Evolutionary conservation across 2,113 vertebrate genomes (phyloP), one percentile per base, ranked within the genome.

Genomic region (Aegithalos caudatus): DNA sequence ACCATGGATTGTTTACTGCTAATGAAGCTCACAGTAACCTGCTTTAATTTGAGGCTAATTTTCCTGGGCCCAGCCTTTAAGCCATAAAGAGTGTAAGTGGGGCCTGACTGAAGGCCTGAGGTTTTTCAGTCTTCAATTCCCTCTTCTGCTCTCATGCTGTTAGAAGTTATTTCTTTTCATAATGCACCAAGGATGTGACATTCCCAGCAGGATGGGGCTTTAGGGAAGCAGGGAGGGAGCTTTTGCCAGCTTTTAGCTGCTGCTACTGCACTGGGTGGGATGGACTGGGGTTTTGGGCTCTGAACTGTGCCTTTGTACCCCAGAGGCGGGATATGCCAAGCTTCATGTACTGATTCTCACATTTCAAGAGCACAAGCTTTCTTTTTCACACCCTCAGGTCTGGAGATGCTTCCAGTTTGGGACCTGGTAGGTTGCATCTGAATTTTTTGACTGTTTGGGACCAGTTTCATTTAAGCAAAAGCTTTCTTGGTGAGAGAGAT

Each of bases 1-100:
- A 97, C 97, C 72, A 73, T 53, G 28, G 65, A 71, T 96, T 95
- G 70, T 95, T 94, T 93, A 91, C 44, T 92, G 65, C 74, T 97
- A 97, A 96, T 92, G 95, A 97, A 96, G 78, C 40, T 86, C 77
- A 87, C 60, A 70, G 47, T 15, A 83, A 33, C 44, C 76, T 24
- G 37, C 93, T 97, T 96, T 92, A 97, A 95, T 84, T 86, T 51
- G 54, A 83, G 67, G 38, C 31, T 94, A 92, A 92, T 91, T 94
- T 97, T 95, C 47, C 45, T 88, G 81, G 44, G 37, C 54, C 22
- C 33, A 77, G 38, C 53, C 67, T 88, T 29, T 81, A 93, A 90
- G 74, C 67, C 42, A 66, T 81, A 77, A 95, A 93, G n/a, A 88
- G 21, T 15, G 1, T 62, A 90, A 94, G 28, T 72, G 24, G 31